Percentiles rank a stretch among this genome's conserved stretches.
phyloP scores from a whole-genome alignment of 2,113 vertebrate species.

The Fregetta grallaria region DNA sequence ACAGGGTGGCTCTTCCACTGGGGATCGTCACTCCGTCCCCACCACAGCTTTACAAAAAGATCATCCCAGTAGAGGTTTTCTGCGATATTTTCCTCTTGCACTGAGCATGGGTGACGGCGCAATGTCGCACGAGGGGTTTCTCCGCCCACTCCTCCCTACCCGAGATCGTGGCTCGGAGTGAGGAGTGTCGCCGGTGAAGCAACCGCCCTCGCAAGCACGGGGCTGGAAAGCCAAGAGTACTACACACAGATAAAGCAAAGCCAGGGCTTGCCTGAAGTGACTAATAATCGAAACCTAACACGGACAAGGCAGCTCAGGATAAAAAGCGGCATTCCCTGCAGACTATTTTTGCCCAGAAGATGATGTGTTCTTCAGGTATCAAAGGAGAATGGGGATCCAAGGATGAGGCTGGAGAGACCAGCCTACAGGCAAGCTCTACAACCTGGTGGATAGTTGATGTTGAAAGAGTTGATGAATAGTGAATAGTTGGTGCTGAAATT shows the following conservation, averaged over 20 bases:
- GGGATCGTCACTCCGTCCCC: neutral
- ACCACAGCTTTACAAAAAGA: neutral
- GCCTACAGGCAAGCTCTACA: neutral
- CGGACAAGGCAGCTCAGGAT: neutral
- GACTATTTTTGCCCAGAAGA: neutral
- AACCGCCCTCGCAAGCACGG: neutral
- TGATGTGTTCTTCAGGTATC: neutral
- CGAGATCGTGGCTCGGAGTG: accelerated
- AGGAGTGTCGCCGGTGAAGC: accelerated
- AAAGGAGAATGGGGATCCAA: neutral
- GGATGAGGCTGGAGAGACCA: neutral
- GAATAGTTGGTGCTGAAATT: neutral
- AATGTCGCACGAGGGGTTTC: neutral
- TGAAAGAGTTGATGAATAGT: neutral
- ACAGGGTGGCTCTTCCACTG: neutral
- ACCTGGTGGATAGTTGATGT: neutral
- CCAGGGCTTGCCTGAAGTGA: neutral
- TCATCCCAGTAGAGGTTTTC: neutral
- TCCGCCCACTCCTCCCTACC: neutral
- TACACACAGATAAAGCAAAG: neutral
- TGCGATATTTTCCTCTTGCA: neutral
- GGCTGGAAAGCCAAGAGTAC: neutral
- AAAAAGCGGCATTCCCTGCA: neutral
- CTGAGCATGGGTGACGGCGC: neutral
- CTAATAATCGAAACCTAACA: neutral